Percentiles rank a stretch among this genome's conserved stretches.
phyloP scores from a whole-genome alignment of 2,113 vertebrate species.

The Channa maculata region DNA sequence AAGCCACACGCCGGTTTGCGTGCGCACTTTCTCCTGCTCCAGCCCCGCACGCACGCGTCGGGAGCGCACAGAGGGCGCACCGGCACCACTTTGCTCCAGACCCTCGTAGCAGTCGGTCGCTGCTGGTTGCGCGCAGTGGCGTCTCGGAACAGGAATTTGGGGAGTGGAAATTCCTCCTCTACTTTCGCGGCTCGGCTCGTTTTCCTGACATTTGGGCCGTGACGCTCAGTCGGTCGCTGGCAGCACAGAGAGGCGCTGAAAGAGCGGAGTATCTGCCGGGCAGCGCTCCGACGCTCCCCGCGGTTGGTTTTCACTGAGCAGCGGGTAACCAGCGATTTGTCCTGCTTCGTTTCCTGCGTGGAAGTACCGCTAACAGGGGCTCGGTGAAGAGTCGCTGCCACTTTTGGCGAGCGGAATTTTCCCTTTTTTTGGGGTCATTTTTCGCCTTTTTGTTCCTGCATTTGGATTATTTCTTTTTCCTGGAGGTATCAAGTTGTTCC shows the following conservation, averaged over 20 bases:
- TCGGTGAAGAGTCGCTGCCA: slow-evolving; percentile 8
- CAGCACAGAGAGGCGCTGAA: slow-evolving; percentile 26
- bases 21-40: slow-evolving; percentile 24
- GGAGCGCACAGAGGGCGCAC: slow-evolving; percentile 66
- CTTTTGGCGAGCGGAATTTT: slow-evolving; percentile 47
- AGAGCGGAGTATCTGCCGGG: slow-evolving; percentile 22
- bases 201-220: slow-evolving; percentile 49
- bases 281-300: slow-evolving; percentile 27
- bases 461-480: slow-evolving; percentile 70
- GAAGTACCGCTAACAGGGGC: slow-evolving; percentile 32
- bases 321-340: slow-evolving; percentile 18
- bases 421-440: not conserved
- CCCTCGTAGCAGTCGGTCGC: slow-evolving; percentile 38
- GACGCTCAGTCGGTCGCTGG: slow-evolving; percentile 33
- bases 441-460: slow-evolving; percentile 34
- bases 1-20: slow-evolving; percentile 46
- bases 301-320: slow-evolving; percentile 7
- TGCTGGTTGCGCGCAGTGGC: slow-evolving; percentile 38
- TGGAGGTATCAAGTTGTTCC: slow-evolving; percentile 84
- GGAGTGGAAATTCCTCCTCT: slow-evolving; percentile 71
- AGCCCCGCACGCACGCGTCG: slow-evolving; percentile 34
- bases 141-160: slow-evolving; percentile 52
- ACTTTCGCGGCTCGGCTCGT: slow-evolving; percentile 39
- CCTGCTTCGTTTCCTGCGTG: not conserved
- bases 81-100: slow-evolving; percentile 65